Conservation (phyloP, 2,888 invertebrate species). For the Acrobeloides nanus region DNA sequence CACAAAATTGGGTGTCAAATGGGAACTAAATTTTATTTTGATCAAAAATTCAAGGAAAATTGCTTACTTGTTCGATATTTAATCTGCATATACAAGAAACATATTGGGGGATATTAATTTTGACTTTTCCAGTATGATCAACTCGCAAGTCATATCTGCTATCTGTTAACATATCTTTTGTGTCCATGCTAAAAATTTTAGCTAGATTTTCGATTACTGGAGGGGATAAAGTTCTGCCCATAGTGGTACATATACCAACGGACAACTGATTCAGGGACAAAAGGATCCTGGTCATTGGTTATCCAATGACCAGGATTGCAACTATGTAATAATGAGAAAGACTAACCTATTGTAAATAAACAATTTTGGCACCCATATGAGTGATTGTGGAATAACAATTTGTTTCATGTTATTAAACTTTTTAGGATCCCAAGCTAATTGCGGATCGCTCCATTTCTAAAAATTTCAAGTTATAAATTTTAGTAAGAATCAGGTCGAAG, state of each 20-base stretch:
- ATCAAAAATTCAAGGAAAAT: conserved; percentile 4
- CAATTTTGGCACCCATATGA: conserved; percentile 47
- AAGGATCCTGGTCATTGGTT: too few species aligned
- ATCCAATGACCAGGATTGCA: too few species aligned
- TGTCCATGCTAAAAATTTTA: conserved; percentile 31
- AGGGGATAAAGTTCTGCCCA: too few species aligned
- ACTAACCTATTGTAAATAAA: conserved; percentile 43
- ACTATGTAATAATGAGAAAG: too few species aligned
- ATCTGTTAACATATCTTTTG: conserved; percentile 43
- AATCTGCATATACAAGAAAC: conserved; percentile 45
- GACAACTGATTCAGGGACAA: too few species aligned
- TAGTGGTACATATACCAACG: too few species aligned
- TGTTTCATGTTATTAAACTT: conserved; percentile 21
- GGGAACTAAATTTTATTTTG: conserved; percentile 13
- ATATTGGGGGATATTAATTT: conserved; percentile 44
- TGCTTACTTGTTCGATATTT: conserved; percentile 41
- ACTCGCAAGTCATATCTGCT: conserved; percentile 41
- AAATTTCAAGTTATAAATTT: conserved; percentile 11
- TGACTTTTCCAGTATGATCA: conserved; percentile 22
- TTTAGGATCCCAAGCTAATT: conserved; percentile 32
- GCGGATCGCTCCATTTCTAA: conserved; percentile 37
- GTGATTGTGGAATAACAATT: conserved; percentile 37
- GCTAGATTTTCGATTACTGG: too few species aligned
- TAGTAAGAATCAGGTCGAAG: too few species aligned
- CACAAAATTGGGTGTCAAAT: conserved; percentile 33